Evolutionary conservation across 2,888 invertebrate genomes (phyloP).

Genomic region (Drosophila antonietae): DNA sequence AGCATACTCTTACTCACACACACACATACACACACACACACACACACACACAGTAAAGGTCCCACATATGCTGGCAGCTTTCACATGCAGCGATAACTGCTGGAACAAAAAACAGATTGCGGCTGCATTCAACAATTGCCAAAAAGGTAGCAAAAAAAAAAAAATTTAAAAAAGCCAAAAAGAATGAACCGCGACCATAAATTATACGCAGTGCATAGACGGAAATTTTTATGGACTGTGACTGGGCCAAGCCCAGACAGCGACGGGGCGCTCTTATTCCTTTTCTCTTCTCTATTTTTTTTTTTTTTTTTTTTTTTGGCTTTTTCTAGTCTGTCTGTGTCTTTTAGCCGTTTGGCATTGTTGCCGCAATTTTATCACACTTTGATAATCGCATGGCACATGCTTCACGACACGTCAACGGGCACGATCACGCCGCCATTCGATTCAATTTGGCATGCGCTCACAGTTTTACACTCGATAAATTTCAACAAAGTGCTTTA

Average conservation of each 20-base stretch:
- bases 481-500: constrained; percentile 58
- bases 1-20: constrained; percentile 29
- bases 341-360: constrained; percentile 40
- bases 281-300: constrained; percentile 6
- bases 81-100: constrained; percentile 34
- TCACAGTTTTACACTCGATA: constrained; percentile 61
- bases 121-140: constrained; percentile 72
- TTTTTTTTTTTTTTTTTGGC: constrained; percentile 14
- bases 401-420: constrained; percentile 70
- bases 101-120: constrained; percentile 56
- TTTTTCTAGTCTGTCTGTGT: constrained; percentile 9
- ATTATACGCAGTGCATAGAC: constrained; percentile 74
- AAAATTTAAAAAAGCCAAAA: constrained; percentile 15
- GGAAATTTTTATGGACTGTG: constrained; percentile 69
- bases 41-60: constrained; percentile 24
- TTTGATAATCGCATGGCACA: constrained; percentile 73
- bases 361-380: constrained; percentile 70
- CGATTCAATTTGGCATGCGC: constrained; percentile 69
- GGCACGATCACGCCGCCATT: constrained; percentile 54
- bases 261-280: constrained; percentile 14
- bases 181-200: constrained; percentile 54
- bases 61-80: constrained; percentile 58
- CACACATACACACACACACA: constrained; percentile 20
- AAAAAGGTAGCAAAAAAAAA: constrained; percentile 50
- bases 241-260: constrained; percentile 36